Evolutionary conservation across 1,140 invertebrate species (phyloP), one percentile per base, ranked within the genome.

Genomic region (Akabosia matsudoensis): DNA sequence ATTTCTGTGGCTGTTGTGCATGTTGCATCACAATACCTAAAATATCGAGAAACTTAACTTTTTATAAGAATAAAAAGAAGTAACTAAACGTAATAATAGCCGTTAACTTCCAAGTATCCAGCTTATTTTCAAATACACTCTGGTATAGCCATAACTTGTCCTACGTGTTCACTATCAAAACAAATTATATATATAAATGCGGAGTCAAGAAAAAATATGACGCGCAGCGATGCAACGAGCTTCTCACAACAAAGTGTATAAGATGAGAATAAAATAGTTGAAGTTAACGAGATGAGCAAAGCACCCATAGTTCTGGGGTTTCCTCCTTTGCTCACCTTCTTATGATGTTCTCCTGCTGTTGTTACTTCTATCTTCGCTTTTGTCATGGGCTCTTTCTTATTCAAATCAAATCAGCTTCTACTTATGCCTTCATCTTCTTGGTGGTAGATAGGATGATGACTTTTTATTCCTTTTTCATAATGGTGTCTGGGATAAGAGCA

Each of bases 321-420:
- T 67, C 61, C 61, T 67, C 30, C 61, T 67, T 67, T 67, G 30
- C 61, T 67, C 61, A 67, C 61, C 61, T 67, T 67, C 61, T 67
- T 67, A 67, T 67, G 61, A 67, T 67, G 61, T 67, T 30, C 61
- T 67, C 61, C 61, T 67, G 61, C 61, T 67, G 61, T 30, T 67
- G 31, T 67, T 67, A 67, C 61, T 67, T 67, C 61, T 67, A 24
- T 67, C 54, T 67, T 67, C 3, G 26, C 61, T 67, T 67, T 67
- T 67, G 61, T 67, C 61, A 67, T 67, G 61, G 31, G 61, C 28
- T 67, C 61, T 22, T 67, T 67, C 61, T 67, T 67, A 67, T 67
- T 67, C 61, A 67, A 67, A 67, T 67, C 61, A 67, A 67, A 67
- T 67, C 61, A 67, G 61, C 61, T 67, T 67, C 28, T 67, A 30